Conservation (phyloP, 2,888 invertebrate species). For the Nomada fabriciana region DNA sequence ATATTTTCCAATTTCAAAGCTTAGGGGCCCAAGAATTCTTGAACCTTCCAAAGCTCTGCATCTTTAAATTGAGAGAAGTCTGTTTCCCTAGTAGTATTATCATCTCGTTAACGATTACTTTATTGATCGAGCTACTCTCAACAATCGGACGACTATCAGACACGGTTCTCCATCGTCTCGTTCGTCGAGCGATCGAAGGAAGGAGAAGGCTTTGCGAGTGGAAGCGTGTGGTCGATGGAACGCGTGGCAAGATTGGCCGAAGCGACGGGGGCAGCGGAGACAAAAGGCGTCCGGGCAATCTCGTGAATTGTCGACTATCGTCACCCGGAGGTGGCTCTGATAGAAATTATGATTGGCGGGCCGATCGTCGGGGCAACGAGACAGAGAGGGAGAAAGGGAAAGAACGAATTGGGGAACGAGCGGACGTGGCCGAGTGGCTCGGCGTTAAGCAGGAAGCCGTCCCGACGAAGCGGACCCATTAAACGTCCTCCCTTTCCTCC, state of each 20-base stretch:
- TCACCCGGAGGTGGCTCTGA: slow-evolving; percentile 84
- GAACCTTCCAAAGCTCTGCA: no score
- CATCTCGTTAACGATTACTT: no score
- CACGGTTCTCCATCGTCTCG: no score
- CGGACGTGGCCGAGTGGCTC: slow-evolving; percentile 82
- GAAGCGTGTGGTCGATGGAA: slow-evolving; percentile 39
- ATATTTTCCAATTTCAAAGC: no score
- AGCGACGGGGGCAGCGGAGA: slow-evolving; percentile 67
- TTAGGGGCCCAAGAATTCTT: no score
- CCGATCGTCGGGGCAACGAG: slow-evolving; percentile 67
- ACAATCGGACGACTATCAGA: no score
- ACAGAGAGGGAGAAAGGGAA: slow-evolving; percentile 57
- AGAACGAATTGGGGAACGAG: slow-evolving; percentile 71
- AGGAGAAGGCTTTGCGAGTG: slow-evolving; percentile 17
- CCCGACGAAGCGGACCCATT: slow-evolving; percentile 85
- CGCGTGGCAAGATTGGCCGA: slow-evolving; percentile 71
- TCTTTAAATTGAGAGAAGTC: no score
- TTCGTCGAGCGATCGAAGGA: background rate
- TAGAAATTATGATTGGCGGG: slow-evolving; percentile 84
- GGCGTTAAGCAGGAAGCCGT: slow-evolving; percentile 86
- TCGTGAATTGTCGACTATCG: slow-evolving; percentile 81
- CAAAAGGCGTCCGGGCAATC: slow-evolving; percentile 76
- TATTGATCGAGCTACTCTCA: no score
- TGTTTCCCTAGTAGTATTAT: no score
- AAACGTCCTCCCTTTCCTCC: slow-evolving; percentile 77